phyloP scores from a whole-genome alignment of 2,888 invertebrate species.

The Holacanthella duospinosa region DNA sequence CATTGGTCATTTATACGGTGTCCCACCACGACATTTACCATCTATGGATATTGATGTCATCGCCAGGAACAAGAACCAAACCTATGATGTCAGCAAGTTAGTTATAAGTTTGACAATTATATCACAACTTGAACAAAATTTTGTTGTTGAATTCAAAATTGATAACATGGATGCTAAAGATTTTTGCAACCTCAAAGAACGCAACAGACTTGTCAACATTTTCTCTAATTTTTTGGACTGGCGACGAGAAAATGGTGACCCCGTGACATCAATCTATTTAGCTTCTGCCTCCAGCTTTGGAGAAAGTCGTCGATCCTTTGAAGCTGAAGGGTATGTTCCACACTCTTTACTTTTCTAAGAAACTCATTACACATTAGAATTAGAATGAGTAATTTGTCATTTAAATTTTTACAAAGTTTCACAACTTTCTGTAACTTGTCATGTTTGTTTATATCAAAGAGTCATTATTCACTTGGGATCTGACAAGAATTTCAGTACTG shows the following conservation, averaged over 20 bases:
- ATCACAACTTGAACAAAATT: conserved; percentile 49
- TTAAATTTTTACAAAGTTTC: not conserved
- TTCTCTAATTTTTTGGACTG: conserved; percentile 51
- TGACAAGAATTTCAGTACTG: conserved; percentile 58
- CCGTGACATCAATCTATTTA: conserved; percentile 66
- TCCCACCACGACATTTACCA: conserved; percentile 27
- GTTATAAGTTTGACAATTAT: conserved; percentile 31
- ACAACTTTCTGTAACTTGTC: not conserved
- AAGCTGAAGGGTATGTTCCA: conserved; percentile 75
- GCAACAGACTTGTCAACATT: conserved; percentile 64
- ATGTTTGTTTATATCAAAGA: conserved; percentile 43
- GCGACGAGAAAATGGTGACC: conserved; percentile 23
- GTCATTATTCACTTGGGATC: conserved; percentile 74
- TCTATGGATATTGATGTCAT: conserved; percentile 31
- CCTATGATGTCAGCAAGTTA: conserved; percentile 27
- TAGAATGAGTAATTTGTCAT: not conserved
- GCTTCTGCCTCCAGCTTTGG: conserved; percentile 76
- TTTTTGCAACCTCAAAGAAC: conserved; percentile 61
- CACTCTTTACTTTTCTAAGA: too few relatives aligned
- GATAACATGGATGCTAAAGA: conserved; percentile 83
- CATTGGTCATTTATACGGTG: conserved; percentile 69
- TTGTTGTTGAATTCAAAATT: conserved; percentile 75
- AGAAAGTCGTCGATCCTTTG: conserved; percentile 63
- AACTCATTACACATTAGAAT: not conserved
- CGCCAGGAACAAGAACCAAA: conserved; percentile 31